Evolutionary conservation across 2,888 invertebrate genomes (phyloP), one percentile per base, ranked within the genome.

Genomic region (Drosophila vallismaia): DNA sequence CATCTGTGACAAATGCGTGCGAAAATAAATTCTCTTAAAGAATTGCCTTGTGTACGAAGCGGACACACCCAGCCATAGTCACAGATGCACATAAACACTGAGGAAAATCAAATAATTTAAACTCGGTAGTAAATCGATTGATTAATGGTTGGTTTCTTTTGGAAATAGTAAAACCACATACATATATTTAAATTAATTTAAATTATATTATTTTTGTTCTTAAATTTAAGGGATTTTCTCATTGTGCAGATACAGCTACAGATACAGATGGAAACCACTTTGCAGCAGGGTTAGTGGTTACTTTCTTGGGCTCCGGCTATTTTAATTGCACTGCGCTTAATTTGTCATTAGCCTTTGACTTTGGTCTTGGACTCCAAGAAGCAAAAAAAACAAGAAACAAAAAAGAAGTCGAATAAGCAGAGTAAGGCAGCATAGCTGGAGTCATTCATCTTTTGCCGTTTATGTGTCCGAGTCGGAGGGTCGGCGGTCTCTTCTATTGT

Each of bases 311-410:
- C 45, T 36, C 44, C 64, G 53, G 50, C 53, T 59, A 40, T 74
- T 79, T 82, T 87, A 84, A 85, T 84, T 86, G 81, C 78, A 75
- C 57, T 63, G 64, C 74, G 84, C 86, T 86, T 84, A 88, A 85
- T 86, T 85, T 86, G 75, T 77, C 78, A 86, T 85, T 86, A 85
- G 86, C 88, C 88, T 86, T 79, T 86, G 84, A 77, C 83, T 77
- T 38, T 66, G 55, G 62, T 52, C 66, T 50, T 56, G 36, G 57
- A 38, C 58, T 67, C 57, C 51, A 31, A 31, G 19, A 36, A n/a
- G 36, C 54, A n/a, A 29, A 8, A 14, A 19, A 9, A n/a, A 28
- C 54, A 19, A 29, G 6, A 14, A 19, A n/a, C 24, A 14, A 36
- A 54, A 46, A 28, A 49, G 40, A 9, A 5, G 36, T 12, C 36